Conservation (phyloP, 1,140 invertebrate genomes). For the Eumeta japonica region DNA sequence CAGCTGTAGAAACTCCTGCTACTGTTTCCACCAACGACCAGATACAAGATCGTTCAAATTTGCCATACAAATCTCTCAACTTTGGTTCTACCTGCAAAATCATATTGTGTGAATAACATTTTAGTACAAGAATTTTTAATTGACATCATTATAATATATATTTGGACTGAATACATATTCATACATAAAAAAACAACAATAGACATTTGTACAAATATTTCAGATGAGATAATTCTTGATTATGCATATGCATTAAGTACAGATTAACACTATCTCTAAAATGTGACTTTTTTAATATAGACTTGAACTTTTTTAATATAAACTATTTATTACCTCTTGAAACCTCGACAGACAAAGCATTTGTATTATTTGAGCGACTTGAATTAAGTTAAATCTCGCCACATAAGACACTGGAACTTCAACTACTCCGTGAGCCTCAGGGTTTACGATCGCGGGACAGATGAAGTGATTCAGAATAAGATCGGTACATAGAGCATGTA, state of each 20-base stretch:
- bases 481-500: constrained; percentile 85
- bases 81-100: constrained; percentile 33
- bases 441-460: constrained; percentile 94
- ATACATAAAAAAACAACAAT: no score
- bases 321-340: constrained; percentile 73
- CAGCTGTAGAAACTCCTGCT: no score
- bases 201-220: no score
- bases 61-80: constrained; percentile 36
- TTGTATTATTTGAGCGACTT: constrained; percentile 88
- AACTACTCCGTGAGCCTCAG: constrained; percentile 93
- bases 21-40: constrained; percentile 35
- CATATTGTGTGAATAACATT: no score
- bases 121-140: no score
- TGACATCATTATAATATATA: no score
- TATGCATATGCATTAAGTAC: no score
- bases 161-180: no score
- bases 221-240: no score
- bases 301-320: no score
- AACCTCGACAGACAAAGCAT: constrained; percentile 82
- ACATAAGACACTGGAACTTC: constrained; percentile 91
- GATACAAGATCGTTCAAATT: constrained; percentile 39
- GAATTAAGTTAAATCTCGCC: constrained; percentile 90
- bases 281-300: no score
- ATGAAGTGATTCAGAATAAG: constrained; percentile 93
- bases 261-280: no score